These are phyloP conservation scores for Notolepis coatsorum DNA, from an alignment of 2,797 vertebrate species.

Conservation along the genomic window DNA sequence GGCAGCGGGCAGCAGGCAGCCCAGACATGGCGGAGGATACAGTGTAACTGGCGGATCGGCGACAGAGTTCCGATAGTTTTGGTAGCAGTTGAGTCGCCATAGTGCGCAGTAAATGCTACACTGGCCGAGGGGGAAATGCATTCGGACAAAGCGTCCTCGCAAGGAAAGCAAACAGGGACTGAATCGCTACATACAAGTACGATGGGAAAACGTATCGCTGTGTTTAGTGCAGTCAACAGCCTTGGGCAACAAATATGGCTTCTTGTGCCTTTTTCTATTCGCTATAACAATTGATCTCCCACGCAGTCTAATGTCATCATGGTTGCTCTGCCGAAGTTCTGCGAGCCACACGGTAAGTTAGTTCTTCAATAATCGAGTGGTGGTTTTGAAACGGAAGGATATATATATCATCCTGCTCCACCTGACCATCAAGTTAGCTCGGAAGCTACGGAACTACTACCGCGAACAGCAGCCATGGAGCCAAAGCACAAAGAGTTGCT, in stretches of 20 bases:
- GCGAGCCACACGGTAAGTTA: slow-evolving; percentile 77
- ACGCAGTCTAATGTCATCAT: slow-evolving; percentile 74
- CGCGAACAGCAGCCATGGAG: slow-evolving; percentile 86
- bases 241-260: slow-evolving; percentile 88
- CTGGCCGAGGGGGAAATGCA: slow-evolving; percentile 55
- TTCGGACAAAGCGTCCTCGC: slow-evolving; percentile 41
- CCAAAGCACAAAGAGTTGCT: slow-evolving; percentile 97
- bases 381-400: slow-evolving; percentile 72
- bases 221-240: slow-evolving; percentile 88
- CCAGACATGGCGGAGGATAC: slow-evolving; percentile 88
- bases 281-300: slow-evolving; percentile 74
- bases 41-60: slow-evolving; percentile 73
- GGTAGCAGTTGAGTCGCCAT: slow-evolving; percentile 58
- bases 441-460: slow-evolving; percentile 81
- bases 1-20: slow-evolving; percentile 87
- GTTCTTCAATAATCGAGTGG: slow-evolving; percentile 67
- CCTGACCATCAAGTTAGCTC: slow-evolving; percentile 73
- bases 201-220: slow-evolving; percentile 81
- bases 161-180: slow-evolving; percentile 53
- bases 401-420: slow-evolving; percentile 43
- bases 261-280: slow-evolving; percentile 82
- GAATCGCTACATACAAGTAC: slow-evolving; percentile 65
- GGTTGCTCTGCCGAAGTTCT: slow-evolving; percentile 77
- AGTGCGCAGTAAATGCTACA: slow-evolving; percentile 60
- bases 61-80: slow-evolving; percentile 82